Conservation (phyloP, 2,113 vertebrate genomes). For the Pristiophorus japonicus region DNA sequence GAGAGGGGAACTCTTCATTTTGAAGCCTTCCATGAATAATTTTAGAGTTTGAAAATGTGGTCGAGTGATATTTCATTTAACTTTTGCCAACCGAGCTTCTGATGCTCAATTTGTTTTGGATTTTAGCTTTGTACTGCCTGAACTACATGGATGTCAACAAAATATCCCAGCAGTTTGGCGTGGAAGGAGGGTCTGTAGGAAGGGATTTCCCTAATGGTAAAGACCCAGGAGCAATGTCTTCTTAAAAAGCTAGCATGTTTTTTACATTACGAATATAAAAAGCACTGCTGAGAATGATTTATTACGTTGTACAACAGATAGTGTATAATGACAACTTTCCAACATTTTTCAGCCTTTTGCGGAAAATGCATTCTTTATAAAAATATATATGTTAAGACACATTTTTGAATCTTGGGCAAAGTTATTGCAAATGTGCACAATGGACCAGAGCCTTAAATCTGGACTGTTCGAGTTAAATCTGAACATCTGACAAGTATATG, state of each 20-base stretch:
- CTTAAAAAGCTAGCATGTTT: neutral
- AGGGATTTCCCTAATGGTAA: neutral
- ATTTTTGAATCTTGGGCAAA: conserved; percentile 22
- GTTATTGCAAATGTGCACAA: neutral
- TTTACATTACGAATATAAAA: neutral
- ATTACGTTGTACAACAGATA: neutral
- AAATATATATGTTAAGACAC: neutral
- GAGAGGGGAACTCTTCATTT: neutral
- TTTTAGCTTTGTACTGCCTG: neutral
- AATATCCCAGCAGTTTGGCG: neutral
- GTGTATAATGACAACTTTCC: neutral
- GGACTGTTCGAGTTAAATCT: neutral
- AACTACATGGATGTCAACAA: neutral
- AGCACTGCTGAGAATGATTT: neutral
- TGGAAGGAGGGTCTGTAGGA: neutral
- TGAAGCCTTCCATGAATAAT: neutral
- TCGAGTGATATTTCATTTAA: neutral
- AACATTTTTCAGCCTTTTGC: neutral
- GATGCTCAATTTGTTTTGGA: neutral
- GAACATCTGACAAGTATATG: neutral
- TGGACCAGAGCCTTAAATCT: neutral
- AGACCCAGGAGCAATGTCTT: neutral
- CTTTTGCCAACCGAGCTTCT: neutral
- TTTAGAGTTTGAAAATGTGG: neutral
- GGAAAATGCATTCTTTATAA: neutral